A percentile compares a stretch with the other conserved stretches of the same genome.
Evolutionary conservation across 1,140 invertebrate species (phyloP).

Genomic region (Lucilia cuprina): DNA sequence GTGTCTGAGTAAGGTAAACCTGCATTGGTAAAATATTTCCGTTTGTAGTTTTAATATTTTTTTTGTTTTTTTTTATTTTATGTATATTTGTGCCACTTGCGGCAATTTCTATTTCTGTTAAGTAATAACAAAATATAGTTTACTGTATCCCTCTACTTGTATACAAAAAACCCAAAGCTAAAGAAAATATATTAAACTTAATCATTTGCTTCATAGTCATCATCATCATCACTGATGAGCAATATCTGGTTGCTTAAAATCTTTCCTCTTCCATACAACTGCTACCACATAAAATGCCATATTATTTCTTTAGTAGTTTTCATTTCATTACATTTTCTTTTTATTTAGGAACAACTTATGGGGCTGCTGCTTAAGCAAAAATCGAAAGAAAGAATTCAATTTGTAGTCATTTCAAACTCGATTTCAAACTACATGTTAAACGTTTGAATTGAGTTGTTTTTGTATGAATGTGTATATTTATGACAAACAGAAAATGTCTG

Average conservation of each 20-base stretch:
- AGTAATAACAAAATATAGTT: constrained; percentile 24
- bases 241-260: background rate
- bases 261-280: no score
- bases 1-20: background rate
- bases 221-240: background rate
- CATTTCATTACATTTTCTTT: no score
- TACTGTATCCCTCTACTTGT: background rate
- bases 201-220: background rate
- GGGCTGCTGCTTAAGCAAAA: no score
- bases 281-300: no score
- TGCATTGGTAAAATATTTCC: constrained; percentile 5
- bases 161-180: background rate
- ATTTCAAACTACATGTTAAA: no score
- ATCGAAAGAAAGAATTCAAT: no score
- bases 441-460: no score
- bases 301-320: no score
- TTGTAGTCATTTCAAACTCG: no score
- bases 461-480: no score
- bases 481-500: no score
- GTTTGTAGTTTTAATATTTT: background rate
- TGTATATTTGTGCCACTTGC: constrained; percentile 1
- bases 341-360: no score
- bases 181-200: background rate
- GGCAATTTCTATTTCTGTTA: constrained; percentile 29
- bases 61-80: background rate